Base-by-base conservation (phyloP, 1,140 invertebrate genomes). In the Acarapis woodi region DNA sequence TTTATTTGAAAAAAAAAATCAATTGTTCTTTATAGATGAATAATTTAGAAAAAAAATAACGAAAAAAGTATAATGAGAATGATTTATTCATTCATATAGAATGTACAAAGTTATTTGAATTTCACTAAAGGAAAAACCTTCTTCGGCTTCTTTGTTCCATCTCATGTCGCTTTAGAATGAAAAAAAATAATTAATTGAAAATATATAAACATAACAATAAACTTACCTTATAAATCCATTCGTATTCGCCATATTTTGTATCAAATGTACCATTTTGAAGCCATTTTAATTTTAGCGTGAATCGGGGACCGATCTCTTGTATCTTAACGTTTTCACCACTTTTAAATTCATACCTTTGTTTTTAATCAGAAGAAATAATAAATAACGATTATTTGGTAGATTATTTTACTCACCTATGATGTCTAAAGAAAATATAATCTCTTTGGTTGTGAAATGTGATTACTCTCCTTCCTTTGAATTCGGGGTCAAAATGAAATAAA, bases 391-490 rank as follows among this genome's bases (percentile, higher is more conserved):
- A 8, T n/a, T 26, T 26, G 25, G 6, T 26, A 8, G 6, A 6
- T 29, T 25, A 14, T 18, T 23, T 14, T 5, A 22, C 31, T 19
- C 56, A 85, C 75, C 82, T 71, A 55, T 97, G 88, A 59, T 97
- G 85, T 37, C 90, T 66, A 50, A 97, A 93, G 57, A 97, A 99
- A 48, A 99, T 87, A 49, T 87, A 99, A 61, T 97, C 90, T 42
- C 90, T 63, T 53, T 97, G 90, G 62, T 97, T 97, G 54, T 97
- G 90, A 53, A 97, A 94, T 12, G 90, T 94, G 12, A 88, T 78
- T 2, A 72, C 83, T 44, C 87, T 62, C 14, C 85, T 63, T 2
- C 87, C 87, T 47, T 70, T 68, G 54, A 90, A 97, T 50, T 96
- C 67, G 1, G 90, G 87, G 50, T 87, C 69, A 58, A 85, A 82